A percentile compares a stretch with the other conserved stretches of the same genome.
Evolutionary conservation across 64 coral and sea anemone genomes (phyloP).

Genomic region (Pocillopora damicornis): DNA sequence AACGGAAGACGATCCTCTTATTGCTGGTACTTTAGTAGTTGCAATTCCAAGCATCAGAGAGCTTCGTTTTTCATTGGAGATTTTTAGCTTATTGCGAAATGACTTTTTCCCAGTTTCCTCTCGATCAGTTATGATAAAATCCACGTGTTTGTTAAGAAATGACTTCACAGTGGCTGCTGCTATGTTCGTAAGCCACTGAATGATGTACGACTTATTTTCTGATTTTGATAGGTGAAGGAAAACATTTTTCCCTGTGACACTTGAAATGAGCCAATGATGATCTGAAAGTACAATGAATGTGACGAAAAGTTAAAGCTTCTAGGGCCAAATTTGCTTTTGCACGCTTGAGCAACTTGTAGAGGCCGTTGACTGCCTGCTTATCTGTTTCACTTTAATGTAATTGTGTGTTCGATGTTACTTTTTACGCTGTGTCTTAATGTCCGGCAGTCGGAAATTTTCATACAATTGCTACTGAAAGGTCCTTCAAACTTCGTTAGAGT

Average conservation of each 20-base stretch:
- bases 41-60: slow-evolving; percentile 8
- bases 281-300: neutral
- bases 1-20: slow-evolving; percentile 24
- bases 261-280: slow-evolving; percentile 1
- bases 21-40: neutral
- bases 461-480: no score
- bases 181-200: neutral
- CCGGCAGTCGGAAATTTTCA: no score
- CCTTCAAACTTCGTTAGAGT: no score
- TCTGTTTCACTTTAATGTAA: no score
- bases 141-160: slow-evolving; percentile 1
- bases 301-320: no score
- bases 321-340: no score
- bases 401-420: no score
- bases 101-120: neutral
- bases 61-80: neutral
- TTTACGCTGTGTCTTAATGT: no score
- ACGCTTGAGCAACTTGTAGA: no score
- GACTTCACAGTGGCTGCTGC: neutral
- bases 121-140: neutral
- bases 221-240: neutral
- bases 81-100: neutral
- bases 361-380: no score
- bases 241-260: neutral
- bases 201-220: neutral